These are phyloP conservation scores for Scarus forsteni DNA, from an alignment of 2,797 vertebrate species.

Conservation along the genomic window DNA sequence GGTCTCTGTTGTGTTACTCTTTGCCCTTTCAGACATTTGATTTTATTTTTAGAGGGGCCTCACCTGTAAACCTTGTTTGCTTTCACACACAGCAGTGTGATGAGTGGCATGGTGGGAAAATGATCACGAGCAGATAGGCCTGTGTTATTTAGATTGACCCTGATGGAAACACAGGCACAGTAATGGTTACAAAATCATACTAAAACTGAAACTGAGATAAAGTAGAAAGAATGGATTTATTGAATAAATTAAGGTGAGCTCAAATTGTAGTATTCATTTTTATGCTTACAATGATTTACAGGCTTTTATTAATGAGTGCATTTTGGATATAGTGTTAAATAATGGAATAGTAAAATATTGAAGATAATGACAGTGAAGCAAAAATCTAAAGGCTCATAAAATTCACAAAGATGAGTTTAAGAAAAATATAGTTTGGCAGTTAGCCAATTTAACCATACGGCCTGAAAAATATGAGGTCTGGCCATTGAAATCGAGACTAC, in stretches of 20 bases:
- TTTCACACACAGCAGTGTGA: background rate
- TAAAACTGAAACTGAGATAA: background rate
- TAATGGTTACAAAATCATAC: background rate
- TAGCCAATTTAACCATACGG: no score
- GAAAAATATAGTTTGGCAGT: no score
- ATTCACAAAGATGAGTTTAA: no score
- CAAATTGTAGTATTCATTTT: no score
- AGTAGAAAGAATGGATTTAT: background rate
- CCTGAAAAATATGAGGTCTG: no score
- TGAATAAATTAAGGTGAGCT: no score
- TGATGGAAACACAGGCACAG: background rate
- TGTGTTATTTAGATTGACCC: background rate
- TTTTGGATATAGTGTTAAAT: background rate
- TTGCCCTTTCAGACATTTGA: conserved; percentile 46
- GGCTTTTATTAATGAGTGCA: background rate
- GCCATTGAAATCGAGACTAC: no score
- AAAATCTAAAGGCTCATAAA: no score
- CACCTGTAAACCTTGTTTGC: background rate
- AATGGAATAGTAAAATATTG: no score
- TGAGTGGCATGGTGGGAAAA: background rate
- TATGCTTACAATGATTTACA: background rate
- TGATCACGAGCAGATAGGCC: background rate
- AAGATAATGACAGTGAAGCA: no score
- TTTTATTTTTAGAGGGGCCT: conserved; percentile 52
- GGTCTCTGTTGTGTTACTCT: conserved; percentile 17